A percentile compares a stretch with the other conserved stretches of the same genome.
Evolutionary conservation across 2,113 vertebrate species (phyloP).

Genomic region (Copsychus sechellarum): DNA sequence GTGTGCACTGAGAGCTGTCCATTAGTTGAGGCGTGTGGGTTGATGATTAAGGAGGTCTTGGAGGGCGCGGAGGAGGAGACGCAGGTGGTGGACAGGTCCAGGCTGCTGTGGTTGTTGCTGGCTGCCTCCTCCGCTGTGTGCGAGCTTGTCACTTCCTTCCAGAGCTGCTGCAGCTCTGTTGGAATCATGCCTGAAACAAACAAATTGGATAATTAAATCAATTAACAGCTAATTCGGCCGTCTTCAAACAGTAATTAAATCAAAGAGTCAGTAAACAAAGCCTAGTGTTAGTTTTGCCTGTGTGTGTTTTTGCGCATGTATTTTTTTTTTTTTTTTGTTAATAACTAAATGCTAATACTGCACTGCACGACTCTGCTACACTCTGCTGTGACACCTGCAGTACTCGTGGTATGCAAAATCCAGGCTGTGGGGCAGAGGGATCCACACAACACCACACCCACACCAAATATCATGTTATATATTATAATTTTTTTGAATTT

Average conservation of each 20-base stretch:
- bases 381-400: background rate
- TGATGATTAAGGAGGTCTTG: slow-evolving; percentile 90
- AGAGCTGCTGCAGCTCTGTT: slow-evolving; percentile 98
- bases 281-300: slow-evolving; percentile 76
- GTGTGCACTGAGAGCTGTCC: slow-evolving; percentile 90
- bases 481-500: background rate
- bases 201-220: slow-evolving; percentile 99
- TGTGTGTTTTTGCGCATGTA: background rate
- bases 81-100: slow-evolving; percentile 89
- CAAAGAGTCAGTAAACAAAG: slow-evolving; percentile 97
- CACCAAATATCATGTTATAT: background rate
- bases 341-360: slow-evolving; percentile 17
- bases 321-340: background rate
- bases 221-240: slow-evolving; percentile 96
- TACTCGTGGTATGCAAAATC: background rate
- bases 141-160: slow-evolving; percentile 95
- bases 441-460: too few relatives aligned
- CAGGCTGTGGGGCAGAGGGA: rapidly evolving
- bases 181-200: slow-evolving; percentile 99
- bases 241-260: slow-evolving; percentile 97
- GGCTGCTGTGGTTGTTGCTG: slow-evolving; percentile 85
- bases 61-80: slow-evolving; percentile 83
- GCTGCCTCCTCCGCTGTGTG: slow-evolving; percentile 89
- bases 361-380: background rate
- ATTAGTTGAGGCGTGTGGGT: slow-evolving; percentile 93